These are phyloP conservation scores for Silurus aristotelis DNA, from an alignment of 2,797 vertebrate genomes.

Conservation along the genomic window DNA sequence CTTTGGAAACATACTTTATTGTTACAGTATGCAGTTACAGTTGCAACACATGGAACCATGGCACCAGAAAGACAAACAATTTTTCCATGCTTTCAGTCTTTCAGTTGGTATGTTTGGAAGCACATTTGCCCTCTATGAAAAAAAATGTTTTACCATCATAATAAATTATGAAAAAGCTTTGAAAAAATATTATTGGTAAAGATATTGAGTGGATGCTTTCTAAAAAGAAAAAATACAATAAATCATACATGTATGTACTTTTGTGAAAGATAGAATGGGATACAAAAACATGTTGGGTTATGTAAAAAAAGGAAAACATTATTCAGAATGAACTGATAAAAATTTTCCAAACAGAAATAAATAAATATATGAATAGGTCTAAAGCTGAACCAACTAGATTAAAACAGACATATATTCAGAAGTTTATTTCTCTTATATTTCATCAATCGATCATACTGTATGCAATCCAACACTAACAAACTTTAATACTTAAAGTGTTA, in stretches of 20 bases:
- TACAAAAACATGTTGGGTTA: neutral
- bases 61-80: neutral
- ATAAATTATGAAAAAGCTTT: conserved; percentile 6
- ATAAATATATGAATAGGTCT: too few species aligned
- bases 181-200: neutral
- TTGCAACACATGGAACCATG: conserved; percentile 4
- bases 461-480: too few species aligned
- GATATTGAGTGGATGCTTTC: neutral
- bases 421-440: too few species aligned
- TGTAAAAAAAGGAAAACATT: neutral
- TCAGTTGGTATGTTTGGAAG: conserved; percentile 14
- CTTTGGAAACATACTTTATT: conserved; percentile 11
- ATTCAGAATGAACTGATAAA: neutral
- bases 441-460: too few species aligned
- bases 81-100: neutral
- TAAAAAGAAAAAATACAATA: neutral
- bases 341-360: too few species aligned
- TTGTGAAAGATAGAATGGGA: neutral
- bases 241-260: neutral
- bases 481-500: too few species aligned
- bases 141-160: neutral
- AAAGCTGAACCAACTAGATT: too few species aligned
- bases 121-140: neutral
- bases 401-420: too few species aligned
- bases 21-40: conserved; percentile 3